Conservation (phyloP, 2,888 invertebrate species). For the Dicranocentrus wangi region DNA sequence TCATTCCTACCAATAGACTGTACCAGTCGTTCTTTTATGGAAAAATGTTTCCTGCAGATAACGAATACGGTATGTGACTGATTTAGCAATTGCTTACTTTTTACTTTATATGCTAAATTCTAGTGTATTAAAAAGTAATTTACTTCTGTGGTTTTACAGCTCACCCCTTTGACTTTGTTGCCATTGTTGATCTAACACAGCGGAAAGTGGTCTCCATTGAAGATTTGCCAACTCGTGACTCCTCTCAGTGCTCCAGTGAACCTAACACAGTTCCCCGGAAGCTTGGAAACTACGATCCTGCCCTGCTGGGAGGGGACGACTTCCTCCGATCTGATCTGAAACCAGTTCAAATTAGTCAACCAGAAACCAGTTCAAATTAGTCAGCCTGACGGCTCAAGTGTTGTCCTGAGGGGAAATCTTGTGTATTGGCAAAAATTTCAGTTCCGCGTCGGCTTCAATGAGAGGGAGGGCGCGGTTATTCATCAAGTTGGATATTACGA, state of each 20-base stretch:
- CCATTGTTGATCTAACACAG: conserved; percentile 40
- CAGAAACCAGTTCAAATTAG: conserved; percentile 56
- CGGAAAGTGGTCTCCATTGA: conserved; percentile 40
- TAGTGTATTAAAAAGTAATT: not conserved
- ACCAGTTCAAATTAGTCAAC: conserved; percentile 56
- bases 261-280: conserved; percentile 4
- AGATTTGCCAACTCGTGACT: conserved; percentile 49
- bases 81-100: not conserved
- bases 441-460: conserved; percentile 65
- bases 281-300: conserved; percentile 25
- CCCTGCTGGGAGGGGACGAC: not conserved
- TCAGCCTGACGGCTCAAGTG: conserved; percentile 64
- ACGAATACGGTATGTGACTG: conserved; percentile 42
- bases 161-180: conserved; percentile 59
- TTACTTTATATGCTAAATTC: not conserved
- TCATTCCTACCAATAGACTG: conserved; percentile 23
- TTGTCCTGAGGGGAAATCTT: conserved; percentile 55
- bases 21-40: conserved; percentile 49
- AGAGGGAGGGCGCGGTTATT: conserved; percentile 52
- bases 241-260: not conserved
- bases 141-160: conserved; percentile 25
- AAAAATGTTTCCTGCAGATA: conserved; percentile 37
- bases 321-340: conserved; percentile 58
- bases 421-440: conserved; percentile 71
- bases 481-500: conserved; percentile 57